phyloP scores from a whole-genome alignment of 2,797 vertebrate genomes.

The Scyliorhinus canicula region DNA sequence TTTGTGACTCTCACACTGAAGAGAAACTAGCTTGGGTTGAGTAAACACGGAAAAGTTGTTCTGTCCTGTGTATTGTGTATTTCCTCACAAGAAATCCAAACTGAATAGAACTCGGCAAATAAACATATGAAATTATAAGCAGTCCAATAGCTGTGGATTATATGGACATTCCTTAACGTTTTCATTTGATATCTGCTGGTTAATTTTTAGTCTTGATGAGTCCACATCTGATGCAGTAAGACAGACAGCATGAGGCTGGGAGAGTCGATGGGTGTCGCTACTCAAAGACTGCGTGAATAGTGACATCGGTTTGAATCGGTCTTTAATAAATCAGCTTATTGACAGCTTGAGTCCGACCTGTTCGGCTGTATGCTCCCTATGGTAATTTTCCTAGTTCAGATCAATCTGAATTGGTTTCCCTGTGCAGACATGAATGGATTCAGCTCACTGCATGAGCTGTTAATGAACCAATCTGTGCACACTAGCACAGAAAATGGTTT shows the following conservation, averaged over 20 bases:
- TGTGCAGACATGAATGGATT: constrained; percentile 34
- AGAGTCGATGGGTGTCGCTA: constrained; percentile 20
- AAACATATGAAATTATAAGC: background rate
- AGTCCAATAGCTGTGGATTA: background rate
- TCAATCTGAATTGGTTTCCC: constrained; percentile 37
- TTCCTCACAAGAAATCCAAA: background rate
- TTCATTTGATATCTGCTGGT: background rate
- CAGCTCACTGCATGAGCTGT: constrained; percentile 33
- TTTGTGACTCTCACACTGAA: background rate
- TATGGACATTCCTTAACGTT: background rate
- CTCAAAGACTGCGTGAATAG: background rate
- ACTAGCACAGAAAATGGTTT: constrained; percentile 33
- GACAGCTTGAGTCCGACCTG: constrained; percentile 30
- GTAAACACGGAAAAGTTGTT: background rate
- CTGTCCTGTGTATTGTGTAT: background rate
- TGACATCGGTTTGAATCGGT: constrained; percentile 36
- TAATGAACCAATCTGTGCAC: constrained; percentile 34
- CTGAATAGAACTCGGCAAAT: background rate
- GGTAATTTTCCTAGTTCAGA: constrained; percentile 30
- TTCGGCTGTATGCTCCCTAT: constrained; percentile 29
- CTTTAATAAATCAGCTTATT: constrained; percentile 39
- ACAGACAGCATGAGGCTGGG: background rate
- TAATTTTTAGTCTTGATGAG: constrained; percentile 21
- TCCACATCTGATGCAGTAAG: background rate
- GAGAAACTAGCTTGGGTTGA: background rate